These are phyloP conservation scores for Heteronetta atricapilla DNA, from an alignment of 2,113 vertebrate genomes.

Conservation along the genomic window DNA sequence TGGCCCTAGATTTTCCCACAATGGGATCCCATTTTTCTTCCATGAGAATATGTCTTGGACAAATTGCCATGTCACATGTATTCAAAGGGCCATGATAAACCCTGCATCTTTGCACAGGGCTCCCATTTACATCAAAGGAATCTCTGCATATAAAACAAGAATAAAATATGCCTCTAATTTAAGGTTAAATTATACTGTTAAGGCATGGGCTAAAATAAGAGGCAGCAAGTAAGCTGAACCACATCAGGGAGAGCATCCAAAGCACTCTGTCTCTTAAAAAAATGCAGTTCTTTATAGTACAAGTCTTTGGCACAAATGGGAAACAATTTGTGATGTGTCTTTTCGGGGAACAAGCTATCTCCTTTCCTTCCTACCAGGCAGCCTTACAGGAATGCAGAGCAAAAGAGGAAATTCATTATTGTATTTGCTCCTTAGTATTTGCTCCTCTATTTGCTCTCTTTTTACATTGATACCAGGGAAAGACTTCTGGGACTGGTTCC, in stretches of 20 bases:
- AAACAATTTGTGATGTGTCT: not conserved
- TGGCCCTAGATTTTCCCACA: slow-evolving; percentile 61
- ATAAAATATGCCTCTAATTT: slow-evolving; percentile 61
- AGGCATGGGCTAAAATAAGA: slow-evolving; percentile 32
- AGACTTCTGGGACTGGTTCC: not conserved
- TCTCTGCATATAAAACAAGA: slow-evolving; percentile 57
- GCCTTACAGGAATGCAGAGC: not conserved
- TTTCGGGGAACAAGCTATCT: slow-evolving; percentile 2
- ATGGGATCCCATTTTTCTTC: slow-evolving; percentile 50
- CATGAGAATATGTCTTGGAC: slow-evolving; percentile 70
- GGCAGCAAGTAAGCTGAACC: slow-evolving; percentile 28
- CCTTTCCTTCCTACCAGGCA: not conserved
- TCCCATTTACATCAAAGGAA: slow-evolving; percentile 63
- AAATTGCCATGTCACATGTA: slow-evolving; percentile 66
- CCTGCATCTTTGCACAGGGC: not conserved
- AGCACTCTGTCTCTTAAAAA: not conserved
- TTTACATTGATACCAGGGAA: not conserved
- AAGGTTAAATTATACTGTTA: slow-evolving; percentile 56
- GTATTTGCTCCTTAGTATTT: not conserved
- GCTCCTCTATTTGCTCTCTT: too few species aligned
- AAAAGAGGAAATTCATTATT: not conserved
- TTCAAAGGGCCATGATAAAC: slow-evolving; percentile 59
- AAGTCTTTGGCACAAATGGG: not conserved
- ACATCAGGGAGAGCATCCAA: slow-evolving; percentile 23
- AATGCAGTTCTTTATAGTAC: not conserved